Evolutionary conservation across 2,888 invertebrate genomes (phyloP).

Genomic region (Taenaris catops): DNA sequence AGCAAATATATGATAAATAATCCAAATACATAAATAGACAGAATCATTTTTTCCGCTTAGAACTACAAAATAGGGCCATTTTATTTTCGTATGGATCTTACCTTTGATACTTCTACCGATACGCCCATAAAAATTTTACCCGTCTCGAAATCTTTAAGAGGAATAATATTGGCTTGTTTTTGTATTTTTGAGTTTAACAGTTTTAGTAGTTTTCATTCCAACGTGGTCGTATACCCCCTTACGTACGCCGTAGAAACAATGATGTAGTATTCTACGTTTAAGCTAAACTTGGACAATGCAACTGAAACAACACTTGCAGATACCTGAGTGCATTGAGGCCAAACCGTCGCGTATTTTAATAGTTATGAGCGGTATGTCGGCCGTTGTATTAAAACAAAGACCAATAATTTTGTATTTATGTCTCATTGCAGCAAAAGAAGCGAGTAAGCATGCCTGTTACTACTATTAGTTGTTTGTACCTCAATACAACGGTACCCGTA

Average conservation of each 20-base stretch:
- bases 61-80: no score
- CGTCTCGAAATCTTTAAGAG: no score
- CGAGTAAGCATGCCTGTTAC: conserved; percentile 10
- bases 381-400: conserved; percentile 69
- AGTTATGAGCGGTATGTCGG: conserved; percentile 46
- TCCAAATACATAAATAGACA: no score
- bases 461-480: conserved; percentile 35
- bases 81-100: no score
- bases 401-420: conserved; percentile 67
- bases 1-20: no score
- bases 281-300: conserved; percentile 31
- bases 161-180: no score
- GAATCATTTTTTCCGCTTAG: no score
- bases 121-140: no score
- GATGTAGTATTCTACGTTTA: conserved; percentile 23
- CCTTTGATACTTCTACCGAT: no score
- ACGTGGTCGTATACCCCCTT: no score
- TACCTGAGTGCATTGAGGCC: conserved; percentile 44
- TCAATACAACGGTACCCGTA: conserved; percentile 24
- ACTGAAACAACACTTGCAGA: conserved; percentile 31
- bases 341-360: conserved; percentile 58
- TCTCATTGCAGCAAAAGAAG: conserved; percentile 42
- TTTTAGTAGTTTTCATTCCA: no score
- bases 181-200: no score
- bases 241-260: conserved; percentile 24